Conservation (phyloP, 2,113 vertebrate species). For the human region GRCh38 chr12:48262501-48263000, state of each 20-base stretch:
- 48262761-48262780: neutral
- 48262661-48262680: neutral
- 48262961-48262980: too few species aligned
- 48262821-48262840: neutral
- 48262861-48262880: neutral
- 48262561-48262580: neutral
- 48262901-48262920: neutral
- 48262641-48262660: neutral
- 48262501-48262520: neutral
- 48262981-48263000: too few species aligned
- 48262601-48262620: neutral
- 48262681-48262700: neutral
- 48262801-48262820: neutral
- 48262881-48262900: neutral
- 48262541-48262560: neutral
- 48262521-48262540: neutral
- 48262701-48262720: neutral
- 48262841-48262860: neutral
- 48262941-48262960: neutral
- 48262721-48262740: neutral
- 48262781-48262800: neutral
- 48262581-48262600: neutral
- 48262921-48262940: neutral
- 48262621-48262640: neutral
- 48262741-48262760: neutral